These are phyloP conservation scores for Lathamus discolor DNA, from an alignment of 2,113 vertebrate genomes.

Conservation along the genomic window DNA sequence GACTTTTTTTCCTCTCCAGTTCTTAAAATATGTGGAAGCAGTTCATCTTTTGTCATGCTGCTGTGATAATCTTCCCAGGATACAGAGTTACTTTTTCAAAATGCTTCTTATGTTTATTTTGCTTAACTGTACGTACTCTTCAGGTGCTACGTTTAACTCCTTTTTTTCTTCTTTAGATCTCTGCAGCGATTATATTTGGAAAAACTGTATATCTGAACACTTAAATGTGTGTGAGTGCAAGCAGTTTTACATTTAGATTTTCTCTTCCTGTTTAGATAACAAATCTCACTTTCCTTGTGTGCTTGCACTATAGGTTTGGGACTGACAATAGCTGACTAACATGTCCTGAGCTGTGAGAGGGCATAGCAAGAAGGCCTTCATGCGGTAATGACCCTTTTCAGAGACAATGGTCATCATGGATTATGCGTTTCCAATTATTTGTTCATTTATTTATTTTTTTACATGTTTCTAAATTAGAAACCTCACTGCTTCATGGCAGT, in stretches of 20 bases:
- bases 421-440: conserved; percentile 86
- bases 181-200: conserved; percentile 98
- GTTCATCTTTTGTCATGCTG: conserved; percentile 32
- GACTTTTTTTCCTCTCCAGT: background rate
- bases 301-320: conserved; percentile 89
- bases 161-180: conserved; percentile 99
- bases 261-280: conserved; percentile 88
- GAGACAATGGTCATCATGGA: conserved; percentile 87
- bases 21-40: conserved; percentile 38
- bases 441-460: conserved; percentile 86
- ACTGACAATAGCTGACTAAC: conserved; percentile 91
- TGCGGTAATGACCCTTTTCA: conserved; percentile 87
- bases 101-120: conserved; percentile 71
- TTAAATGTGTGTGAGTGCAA: conserved; percentile 99
- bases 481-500: conserved; percentile 87
- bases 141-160: conserved; percentile 83
- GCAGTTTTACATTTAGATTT: conserved; percentile 93
- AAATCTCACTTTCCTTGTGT: conserved; percentile 88
- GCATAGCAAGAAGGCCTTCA: conserved; percentile 84
- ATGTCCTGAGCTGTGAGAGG: conserved; percentile 88
- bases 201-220: conserved; percentile 97
- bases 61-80: conserved; percentile 33
- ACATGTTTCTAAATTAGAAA: conserved; percentile 82
- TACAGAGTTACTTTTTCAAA: conserved; percentile 64
- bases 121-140: conserved; percentile 71